A percentile compares a stretch with the other conserved stretches of the same genome.
These are phyloP conservation scores for Pedicia rivosa DNA, from an alignment of 2,888 invertebrate species.

Conservation along the genomic window DNA sequence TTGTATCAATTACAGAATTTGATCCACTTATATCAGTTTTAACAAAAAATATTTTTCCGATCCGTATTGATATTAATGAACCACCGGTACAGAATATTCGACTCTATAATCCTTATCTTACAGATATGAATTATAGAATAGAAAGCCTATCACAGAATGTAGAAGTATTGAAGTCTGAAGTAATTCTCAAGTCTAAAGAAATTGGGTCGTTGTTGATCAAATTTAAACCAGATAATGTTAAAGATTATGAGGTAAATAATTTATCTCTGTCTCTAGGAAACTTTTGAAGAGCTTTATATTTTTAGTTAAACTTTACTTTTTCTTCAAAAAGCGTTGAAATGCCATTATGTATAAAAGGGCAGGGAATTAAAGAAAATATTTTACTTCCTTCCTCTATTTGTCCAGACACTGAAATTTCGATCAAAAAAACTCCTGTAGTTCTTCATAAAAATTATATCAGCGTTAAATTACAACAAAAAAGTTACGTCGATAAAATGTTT, in stretches of 20 bases:
- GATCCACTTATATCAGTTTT: not conserved
- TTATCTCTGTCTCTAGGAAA: too few relatives aligned
- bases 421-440: not conserved
- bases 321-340: too few relatives aligned
- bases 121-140: not conserved
- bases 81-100: not conserved
- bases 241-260: not conserved
- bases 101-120: not conserved
- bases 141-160: not conserved
- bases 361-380: not conserved
- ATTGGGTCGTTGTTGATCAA: not conserved
- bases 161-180: not conserved
- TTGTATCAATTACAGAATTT: not conserved
- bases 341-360: too few relatives aligned
- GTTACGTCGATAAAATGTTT: not conserved
- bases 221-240: not conserved
- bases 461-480: not conserved
- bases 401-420: not conserved
- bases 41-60: not conserved
- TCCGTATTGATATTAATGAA: not conserved
- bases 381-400: not conserved
- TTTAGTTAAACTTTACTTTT: too few relatives aligned
- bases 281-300: too few relatives aligned
- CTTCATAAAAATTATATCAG: not conserved
- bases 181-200: not conserved